Evolutionary conservation across 1,140 invertebrate species (phyloP), one percentile per base, ranked within the genome.

Genomic region (Trichogramma pretiosum): DNA sequence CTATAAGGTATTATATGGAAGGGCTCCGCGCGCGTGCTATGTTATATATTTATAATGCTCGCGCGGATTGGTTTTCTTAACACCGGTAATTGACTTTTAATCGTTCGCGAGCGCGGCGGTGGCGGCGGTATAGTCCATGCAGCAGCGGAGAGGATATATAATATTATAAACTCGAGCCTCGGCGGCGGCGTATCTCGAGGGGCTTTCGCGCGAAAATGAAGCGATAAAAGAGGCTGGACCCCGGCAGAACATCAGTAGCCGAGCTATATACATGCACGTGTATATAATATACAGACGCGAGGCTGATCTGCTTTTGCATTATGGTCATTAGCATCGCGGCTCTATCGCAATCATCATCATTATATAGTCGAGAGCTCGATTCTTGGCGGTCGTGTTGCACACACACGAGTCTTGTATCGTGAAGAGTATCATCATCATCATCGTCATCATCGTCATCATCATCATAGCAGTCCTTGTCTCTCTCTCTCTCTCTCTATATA

Each of bases 1-100:
- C 13, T n/a, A n/a, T n/a, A n/a, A n/a, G n/a, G n/a, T n/a, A n/a
- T n/a, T n/a, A n/a, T n/a, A n/a, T n/a, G n/a, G n/a, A n/a, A n/a
- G n/a, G n/a, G n/a, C n/a, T n/a, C n/a, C n/a, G n/a, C n/a, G n/a
- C n/a, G n/a, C n/a, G n/a, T n/a, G n/a, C n/a, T n/a, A n/a, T n/a
- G n/a, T n/a, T n/a, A n/a, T n/a, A n/a, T n/a, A n/a, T n/a, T n/a
- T n/a, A n/a, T n/a, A n/a, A 21, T 43, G 46, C 9, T 10, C 22
- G 26, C 4, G 38, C n/a, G 21, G 50, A 56, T 54, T 51, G 53
- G 38, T 41, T 28, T 33, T 52, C 32, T 46, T 52, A 43, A 56
- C 32, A 32, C 23, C 39, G 43, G 51, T 59, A 58, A 62, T 59
- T 55, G 58, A 53, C 56, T 59, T 58, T 61, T 61, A 58, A 62